phyloP scores from a whole-genome alignment of 2,888 invertebrate genomes.

The Stictocephala bisonia region DNA sequence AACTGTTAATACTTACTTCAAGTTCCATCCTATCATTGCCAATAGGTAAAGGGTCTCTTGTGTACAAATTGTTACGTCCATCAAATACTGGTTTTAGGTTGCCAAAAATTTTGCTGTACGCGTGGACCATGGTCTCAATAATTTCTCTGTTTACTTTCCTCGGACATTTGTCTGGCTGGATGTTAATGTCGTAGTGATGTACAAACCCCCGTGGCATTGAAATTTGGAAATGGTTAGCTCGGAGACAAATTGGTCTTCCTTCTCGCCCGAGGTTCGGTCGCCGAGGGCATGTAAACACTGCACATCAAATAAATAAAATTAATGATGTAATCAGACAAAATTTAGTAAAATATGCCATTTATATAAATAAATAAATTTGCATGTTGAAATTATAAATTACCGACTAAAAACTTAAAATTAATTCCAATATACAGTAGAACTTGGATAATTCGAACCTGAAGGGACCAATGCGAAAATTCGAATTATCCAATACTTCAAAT shows the following conservation, averaged over 20 bases:
- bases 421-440: no score
- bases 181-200: conserved; percentile 99
- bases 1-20: conserved; percentile 70
- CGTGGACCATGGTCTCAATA: conserved; percentile 98
- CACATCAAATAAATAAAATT: no score
- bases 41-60: conserved; percentile 96
- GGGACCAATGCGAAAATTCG: no score
- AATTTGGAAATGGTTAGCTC: conserved; percentile 99
- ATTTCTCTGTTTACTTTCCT: conserved; percentile 98
- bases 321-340: no score
- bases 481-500: no score
- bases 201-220: conserved; percentile 98
- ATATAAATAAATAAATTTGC: no score
- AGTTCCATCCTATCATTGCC: conserved; percentile 95
- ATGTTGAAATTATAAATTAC: no score
- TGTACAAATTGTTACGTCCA: conserved; percentile 98
- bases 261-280: conserved; percentile 97
- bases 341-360: no score
- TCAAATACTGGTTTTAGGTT: conserved; percentile 98
- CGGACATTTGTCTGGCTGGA: conserved; percentile 99
- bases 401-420: no score
- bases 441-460: no score
- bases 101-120: conserved; percentile 96
- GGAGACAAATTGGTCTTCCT: conserved; percentile 93
- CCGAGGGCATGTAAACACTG: conserved; percentile 93